Evolutionary conservation across 1,140 invertebrate species (phyloP).

Genomic region (Drosophila busckii): DNA sequence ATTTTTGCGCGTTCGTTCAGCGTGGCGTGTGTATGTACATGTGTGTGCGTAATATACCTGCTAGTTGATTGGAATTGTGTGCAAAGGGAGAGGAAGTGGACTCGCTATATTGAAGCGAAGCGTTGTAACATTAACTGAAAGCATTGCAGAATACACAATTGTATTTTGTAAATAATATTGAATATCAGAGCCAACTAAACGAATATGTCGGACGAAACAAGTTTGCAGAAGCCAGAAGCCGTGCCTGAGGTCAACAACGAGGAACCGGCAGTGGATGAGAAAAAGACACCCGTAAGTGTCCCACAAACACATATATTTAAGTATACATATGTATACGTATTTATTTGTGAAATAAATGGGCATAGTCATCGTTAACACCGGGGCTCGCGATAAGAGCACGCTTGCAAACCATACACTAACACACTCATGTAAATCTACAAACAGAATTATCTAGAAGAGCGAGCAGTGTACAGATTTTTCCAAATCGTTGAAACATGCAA

Average conservation of each 20-base stretch:
- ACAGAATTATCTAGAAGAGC: constrained; percentile 55
- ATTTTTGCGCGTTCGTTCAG: constrained; percentile 66
- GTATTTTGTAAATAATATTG: constrained; percentile 35
- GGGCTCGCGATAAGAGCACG: constrained; percentile 55
- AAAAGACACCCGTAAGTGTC: constrained; percentile 64
- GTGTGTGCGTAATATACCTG: constrained; percentile 59
- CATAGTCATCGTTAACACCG: constrained; percentile 55
- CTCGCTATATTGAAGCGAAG: constrained; percentile 44
- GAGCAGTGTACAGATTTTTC: constrained; percentile 63
- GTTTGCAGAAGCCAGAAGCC: constrained; percentile 49
- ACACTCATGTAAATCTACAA: constrained; percentile 1
- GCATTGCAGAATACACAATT: constrained; percentile 50
- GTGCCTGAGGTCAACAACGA: constrained; percentile 32
- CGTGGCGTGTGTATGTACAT: constrained; percentile 63
- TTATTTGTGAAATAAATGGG: constrained; percentile 11
- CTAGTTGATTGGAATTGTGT: constrained; percentile 46
- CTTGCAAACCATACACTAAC: constrained; percentile 6
- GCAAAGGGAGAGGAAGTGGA: constrained; percentile 33
- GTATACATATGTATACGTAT: constrained; percentile 17
- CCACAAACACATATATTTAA: constrained; percentile 2
- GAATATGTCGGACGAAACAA: constrained; percentile 57
- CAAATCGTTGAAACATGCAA: constrained; percentile 31
- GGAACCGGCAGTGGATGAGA: constrained; percentile 44
- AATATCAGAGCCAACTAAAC: constrained; percentile 5
- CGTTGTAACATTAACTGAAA: constrained; percentile 32